Conservation (phyloP, 2,888 invertebrate species). For the Clanis bilineata region DNA sequence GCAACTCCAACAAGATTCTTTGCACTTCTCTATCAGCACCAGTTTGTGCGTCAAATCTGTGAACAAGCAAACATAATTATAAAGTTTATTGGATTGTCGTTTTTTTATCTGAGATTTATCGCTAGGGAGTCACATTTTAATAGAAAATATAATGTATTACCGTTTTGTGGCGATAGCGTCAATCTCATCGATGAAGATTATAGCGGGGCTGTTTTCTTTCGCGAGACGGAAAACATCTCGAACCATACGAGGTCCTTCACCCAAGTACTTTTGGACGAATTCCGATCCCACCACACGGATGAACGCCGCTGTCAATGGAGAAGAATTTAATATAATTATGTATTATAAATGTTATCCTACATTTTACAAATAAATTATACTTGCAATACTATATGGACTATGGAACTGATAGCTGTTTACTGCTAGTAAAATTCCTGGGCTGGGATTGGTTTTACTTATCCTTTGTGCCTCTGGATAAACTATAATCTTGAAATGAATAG, state of each 20-base stretch:
- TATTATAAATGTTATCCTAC: neutral
- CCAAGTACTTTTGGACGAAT: conserved; percentile 99
- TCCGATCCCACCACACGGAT: conserved; percentile 99
- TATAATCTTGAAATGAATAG: no score
- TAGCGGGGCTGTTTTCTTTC: conserved; percentile 99
- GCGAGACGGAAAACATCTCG: conserved; percentile 99
- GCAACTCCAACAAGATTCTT: conserved; percentile 96
- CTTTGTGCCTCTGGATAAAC: no score
- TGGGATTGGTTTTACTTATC: no score
- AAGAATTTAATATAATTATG: neutral
- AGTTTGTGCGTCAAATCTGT: conserved; percentile 96
- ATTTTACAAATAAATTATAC: no score
- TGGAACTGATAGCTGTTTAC: no score
- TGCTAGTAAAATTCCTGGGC: no score
- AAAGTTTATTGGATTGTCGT: neutral
- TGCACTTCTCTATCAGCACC: conserved; percentile 99
- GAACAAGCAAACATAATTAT: neutral
- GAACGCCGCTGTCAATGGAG: conserved; percentile 89
- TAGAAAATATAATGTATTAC: conserved; percentile 39
- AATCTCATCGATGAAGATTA: conserved; percentile 99
- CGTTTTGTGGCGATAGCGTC: conserved; percentile 99
- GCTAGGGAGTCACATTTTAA: neutral
- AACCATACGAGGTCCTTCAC: conserved; percentile 99
- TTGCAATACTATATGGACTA: no score
- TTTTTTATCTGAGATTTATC: no score